Evolutionary conservation across 92 coral and sea anemone genomes (phyloP).

Genomic region (Meandrina meandrites): DNA sequence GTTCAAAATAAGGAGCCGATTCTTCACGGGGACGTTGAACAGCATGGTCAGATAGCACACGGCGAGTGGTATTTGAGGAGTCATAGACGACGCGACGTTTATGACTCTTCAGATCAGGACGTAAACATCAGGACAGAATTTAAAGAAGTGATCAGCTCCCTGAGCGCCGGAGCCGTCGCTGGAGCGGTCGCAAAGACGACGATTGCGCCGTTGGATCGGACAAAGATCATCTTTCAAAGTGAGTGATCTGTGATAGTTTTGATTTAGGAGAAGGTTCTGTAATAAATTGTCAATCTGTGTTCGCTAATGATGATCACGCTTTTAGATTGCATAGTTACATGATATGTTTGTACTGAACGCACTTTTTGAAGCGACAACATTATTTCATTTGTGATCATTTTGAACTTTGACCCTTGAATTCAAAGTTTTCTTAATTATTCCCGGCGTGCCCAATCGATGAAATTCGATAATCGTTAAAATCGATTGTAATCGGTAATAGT

Average conservation of each 20-base stretch:
- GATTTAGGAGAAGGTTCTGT: neutral
- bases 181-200: slow-evolving; percentile 99
- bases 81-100: slow-evolving; percentile 54
- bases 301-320: too few species aligned
- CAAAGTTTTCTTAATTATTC: too few species aligned
- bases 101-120: slow-evolving; percentile 38
- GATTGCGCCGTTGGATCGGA: slow-evolving; percentile 96
- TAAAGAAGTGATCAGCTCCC: slow-evolving; percentile 87
- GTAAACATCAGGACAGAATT: slow-evolving; percentile 62
- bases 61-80: slow-evolving; percentile 92
- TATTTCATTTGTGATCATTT: too few species aligned
- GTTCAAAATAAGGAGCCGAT: slow-evolving; percentile 49
- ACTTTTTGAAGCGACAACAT: too few species aligned
- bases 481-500: too few species aligned
- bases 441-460: too few species aligned
- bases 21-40: slow-evolving; percentile 83
- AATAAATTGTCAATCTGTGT: too few species aligned
- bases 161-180: slow-evolving; percentile 95
- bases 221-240: slow-evolving; percentile 99
- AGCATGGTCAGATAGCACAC: slow-evolving; percentile 87
- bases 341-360: too few species aligned
- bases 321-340: too few species aligned
- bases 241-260: slow-evolving; percentile 35
- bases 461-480: too few species aligned
- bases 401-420: too few species aligned